Evolutionary conservation across 2,888 invertebrate species (phyloP).

Genomic region (Drosophila tanythrix): DNA sequence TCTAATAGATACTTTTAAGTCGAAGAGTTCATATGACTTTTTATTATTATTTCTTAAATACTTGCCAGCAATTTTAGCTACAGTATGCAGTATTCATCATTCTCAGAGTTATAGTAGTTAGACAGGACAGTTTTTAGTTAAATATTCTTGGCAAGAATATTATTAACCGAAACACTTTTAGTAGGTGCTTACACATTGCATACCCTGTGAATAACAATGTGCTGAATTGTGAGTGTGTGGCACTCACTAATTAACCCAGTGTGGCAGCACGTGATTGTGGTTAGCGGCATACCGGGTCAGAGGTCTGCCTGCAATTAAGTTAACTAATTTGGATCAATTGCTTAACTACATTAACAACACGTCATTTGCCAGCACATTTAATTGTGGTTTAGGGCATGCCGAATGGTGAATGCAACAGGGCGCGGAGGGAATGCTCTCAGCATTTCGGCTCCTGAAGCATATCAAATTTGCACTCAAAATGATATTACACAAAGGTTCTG

Average conservation of each 20-base stretch:
- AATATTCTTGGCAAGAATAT: no score
- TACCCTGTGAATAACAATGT: slow-evolving; percentile 1
- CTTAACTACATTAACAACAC: slow-evolving; percentile 31
- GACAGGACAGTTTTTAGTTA: no score
- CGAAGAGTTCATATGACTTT: background rate
- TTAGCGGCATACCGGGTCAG: slow-evolving; percentile 15
- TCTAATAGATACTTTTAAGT: background rate
- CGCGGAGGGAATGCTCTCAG: slow-evolving; percentile 7
- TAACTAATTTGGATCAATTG: slow-evolving; percentile 53
- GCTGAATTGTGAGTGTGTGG: slow-evolving; percentile 8
- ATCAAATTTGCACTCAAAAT: slow-evolving; percentile 7
- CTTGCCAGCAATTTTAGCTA: background rate
- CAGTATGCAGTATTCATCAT: background rate
- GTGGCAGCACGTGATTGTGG: slow-evolving; percentile 9
- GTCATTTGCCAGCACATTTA: slow-evolving; percentile 31
- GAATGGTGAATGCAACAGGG: background rate
- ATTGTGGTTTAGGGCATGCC: slow-evolving; percentile 24
- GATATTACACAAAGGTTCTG: slow-evolving; percentile 8
- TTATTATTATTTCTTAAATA: background rate
- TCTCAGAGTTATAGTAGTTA: no score
- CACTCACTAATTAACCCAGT: slow-evolving; percentile 11
- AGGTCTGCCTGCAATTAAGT: slow-evolving; percentile 63
- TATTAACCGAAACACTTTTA: no score
- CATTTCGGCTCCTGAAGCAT: slow-evolving; percentile 19
- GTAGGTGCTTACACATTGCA: background rate